Conservation (phyloP, 2,113 vertebrate genomes). For the Solea senegalensis region DNA sequence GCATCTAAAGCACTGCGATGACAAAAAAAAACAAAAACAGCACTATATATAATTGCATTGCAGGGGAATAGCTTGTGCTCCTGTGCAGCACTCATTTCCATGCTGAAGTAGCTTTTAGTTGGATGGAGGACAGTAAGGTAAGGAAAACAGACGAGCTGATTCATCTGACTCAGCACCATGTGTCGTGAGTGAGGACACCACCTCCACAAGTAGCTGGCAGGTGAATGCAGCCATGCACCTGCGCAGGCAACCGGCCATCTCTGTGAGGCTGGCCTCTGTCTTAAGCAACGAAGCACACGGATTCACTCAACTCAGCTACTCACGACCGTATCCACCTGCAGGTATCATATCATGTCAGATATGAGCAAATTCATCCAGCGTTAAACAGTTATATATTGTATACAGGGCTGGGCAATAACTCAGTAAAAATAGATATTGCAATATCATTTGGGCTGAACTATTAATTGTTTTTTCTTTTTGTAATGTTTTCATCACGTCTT, state of each 20-base stretch:
- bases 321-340: slow-evolving; percentile 25
- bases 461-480: too few species aligned
- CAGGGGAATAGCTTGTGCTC: slow-evolving; percentile 16
- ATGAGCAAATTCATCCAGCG: slow-evolving; percentile 16
- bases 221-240: slow-evolving; percentile 59
- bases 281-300: slow-evolving; percentile 50
- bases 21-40: background rate
- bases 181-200: slow-evolving; percentile 60
- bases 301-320: slow-evolving; percentile 6
- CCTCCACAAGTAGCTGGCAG: slow-evolving; percentile 65
- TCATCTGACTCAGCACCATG: slow-evolving; percentile 66
- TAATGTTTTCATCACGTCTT: too few species aligned
- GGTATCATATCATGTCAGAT: slow-evolving; percentile 26
- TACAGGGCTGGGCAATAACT: too few species aligned
- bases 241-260: slow-evolving; percentile 55
- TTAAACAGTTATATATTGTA: slow-evolving; percentile 5
- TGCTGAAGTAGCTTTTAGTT: slow-evolving; percentile 35
- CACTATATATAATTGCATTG: slow-evolving; percentile 16
- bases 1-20: background rate
- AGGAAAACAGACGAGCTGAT: slow-evolving; percentile 32
- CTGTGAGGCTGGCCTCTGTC: slow-evolving; percentile 42
- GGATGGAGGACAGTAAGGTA: slow-evolving; percentile 33
- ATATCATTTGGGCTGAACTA: too few species aligned
- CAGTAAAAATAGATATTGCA: background rate
- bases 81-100: slow-evolving; percentile 6